Base-by-base conservation (phyloP, 2,113 vertebrate species). In the Sebastes schlegelii region DNA sequence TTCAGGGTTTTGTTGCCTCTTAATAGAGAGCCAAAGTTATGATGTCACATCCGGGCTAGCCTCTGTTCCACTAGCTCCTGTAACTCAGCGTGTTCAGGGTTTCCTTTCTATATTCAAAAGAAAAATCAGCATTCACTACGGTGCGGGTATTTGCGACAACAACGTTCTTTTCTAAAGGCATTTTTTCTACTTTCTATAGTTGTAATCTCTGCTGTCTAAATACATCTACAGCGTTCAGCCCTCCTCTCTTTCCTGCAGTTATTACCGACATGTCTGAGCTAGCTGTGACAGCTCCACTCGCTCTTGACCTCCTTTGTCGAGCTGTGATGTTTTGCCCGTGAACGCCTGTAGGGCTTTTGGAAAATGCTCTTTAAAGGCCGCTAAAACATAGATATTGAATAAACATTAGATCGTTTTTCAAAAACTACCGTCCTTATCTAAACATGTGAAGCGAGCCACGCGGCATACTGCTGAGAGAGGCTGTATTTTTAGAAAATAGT, bases 1-100 rank as follows among this genome's bases (percentile, higher is more conserved):
- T 78, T 72, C 52, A 71, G 34, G 34, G 26, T 34, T 34, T 34
- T 34, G 34, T 51, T 68, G 42, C 80, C 40, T 69, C 42, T 43
- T 9, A 8, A 55, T 19, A 34, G 34, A 34, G 34, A 34, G 34
- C 34, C 34, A 34, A 34, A 34, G 34, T 34, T 4, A 34, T 34
- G 34, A 34, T 34, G 34, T 34, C 34, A 34, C 34, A 34, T 34
- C 34, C 26, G 34, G 34, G 34, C 26, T 34, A 34, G 34, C 34
- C 34, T 34, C 34, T 34, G 34, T 34, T 34, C 34, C 34, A 34
- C 34, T 34, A 34, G 34, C 34, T 34, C 34, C 34, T 34, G 34
- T 34, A 34, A 34, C 34, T 34, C 34, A 34, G 34, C 48, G 14
- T 49, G 11, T 11, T 49, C 48, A 34, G 34, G 34, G 34, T 34